Percentiles rank a stretch among this genome's conserved stretches.
Evolutionary conservation across 2,888 invertebrate species (phyloP).

Genomic region (Drosophila pegasa): DNA sequence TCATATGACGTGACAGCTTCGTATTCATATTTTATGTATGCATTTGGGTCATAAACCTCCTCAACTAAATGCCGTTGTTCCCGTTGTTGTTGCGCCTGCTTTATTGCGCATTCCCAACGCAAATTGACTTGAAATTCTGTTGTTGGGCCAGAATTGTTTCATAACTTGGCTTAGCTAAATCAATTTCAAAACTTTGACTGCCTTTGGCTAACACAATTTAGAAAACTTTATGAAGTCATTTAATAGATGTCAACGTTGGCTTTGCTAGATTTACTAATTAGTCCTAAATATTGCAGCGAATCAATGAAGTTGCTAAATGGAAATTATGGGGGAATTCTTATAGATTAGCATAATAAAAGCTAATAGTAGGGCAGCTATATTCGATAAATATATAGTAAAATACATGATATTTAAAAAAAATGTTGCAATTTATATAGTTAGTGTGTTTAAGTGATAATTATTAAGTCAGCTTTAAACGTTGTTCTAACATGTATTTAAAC

Average conservation of each 20-base stretch:
- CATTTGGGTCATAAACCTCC: conserved; percentile 79
- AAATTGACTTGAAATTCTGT: conserved; percentile 46
- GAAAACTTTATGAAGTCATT: conserved; percentile 1
- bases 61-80: conserved; percentile 8
- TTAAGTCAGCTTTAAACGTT: background rate
- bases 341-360: background rate
- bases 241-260: background rate
- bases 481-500: no score
- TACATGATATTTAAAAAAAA: background rate
- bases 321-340: background rate
- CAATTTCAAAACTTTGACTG: conserved; percentile 11
- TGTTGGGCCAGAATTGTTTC: conserved; percentile 30
- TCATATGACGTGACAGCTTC: conserved; percentile 83
- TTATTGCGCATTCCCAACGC: conserved; percentile 43
- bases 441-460: background rate
- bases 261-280: background rate
- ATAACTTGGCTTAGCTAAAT: conserved; percentile 2
- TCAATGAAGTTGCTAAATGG: background rate
- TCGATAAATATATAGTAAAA: background rate
- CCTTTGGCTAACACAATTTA: conserved; percentile 3
- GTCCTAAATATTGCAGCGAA: background rate
- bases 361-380: background rate
- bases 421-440: background rate
- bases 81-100: conserved; percentile 15
- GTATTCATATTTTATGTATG: conserved; percentile 76